A percentile compares a stretch with the other conserved stretches of the same genome.
Conservation (phyloP, 2,797 vertebrate species). For the Pogonophryne albipinna region DNA sequence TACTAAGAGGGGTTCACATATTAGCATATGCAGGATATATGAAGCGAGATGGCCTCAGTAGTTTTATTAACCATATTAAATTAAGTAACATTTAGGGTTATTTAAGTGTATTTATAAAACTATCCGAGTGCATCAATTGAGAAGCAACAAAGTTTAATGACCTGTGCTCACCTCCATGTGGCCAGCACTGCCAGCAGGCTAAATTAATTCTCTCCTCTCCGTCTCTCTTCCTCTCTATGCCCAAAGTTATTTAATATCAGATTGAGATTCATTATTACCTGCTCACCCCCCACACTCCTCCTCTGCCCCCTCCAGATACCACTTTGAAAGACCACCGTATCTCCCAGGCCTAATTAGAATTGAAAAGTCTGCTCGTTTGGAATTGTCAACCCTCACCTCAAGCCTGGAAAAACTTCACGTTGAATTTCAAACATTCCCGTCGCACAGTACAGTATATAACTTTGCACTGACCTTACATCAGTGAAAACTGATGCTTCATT, state of each 20-base stretch:
- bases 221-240: constrained; percentile 32
- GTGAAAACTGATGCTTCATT: constrained; percentile 72
- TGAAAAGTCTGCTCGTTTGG: constrained; percentile 84
- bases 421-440: constrained; percentile 91
- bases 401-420: constrained; percentile 89
- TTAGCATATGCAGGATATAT: not conserved
- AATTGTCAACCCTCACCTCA: constrained; percentile 95
- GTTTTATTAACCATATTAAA: constrained; percentile 44
- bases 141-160: constrained; percentile 62
- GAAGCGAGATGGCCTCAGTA: constrained; percentile 1
- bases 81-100: constrained; percentile 25
- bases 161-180: constrained; percentile 53
- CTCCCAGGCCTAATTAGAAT: constrained; percentile 86
- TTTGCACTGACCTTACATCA: constrained; percentile 93
- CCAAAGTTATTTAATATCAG: constrained; percentile 67
- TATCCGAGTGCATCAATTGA: constrained; percentile 40
- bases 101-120: constrained; percentile 59
- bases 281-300: constrained; percentile 42
- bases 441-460: constrained; percentile 84
- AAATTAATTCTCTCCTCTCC: constrained; percentile 62
- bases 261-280: constrained; percentile 82
- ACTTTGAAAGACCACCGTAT: constrained; percentile 81
- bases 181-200: constrained; percentile 46
- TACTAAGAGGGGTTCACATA: not conserved
- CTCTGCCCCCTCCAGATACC: constrained; percentile 57